A percentile compares a stretch with the other conserved stretches of the same genome.
Evolutionary conservation across 2,113 vertebrate genomes (phyloP).

Genomic region (cattle (Bos taurus)): ARS-UCD2.0 NC_037328.1:104305001-104305500

Average conservation of each 20-base stretch:
- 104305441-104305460: neutral
- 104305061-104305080: neutral
- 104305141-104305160: neutral
- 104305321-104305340: neutral
- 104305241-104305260: neutral
- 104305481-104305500: neutral
- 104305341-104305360: neutral
- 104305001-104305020: neutral
- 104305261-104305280: neutral
- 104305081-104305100: neutral
- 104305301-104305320: neutral
- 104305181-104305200: neutral
- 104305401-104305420: neutral
- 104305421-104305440: neutral
- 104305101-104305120: neutral
- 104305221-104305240: neutral
- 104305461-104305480: neutral
- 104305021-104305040: neutral
- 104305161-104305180: neutral
- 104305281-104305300: neutral
- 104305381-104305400: neutral
- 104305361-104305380: neutral
- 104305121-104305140: neutral
- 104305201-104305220: neutral
- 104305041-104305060: neutral